phyloP scores from a whole-genome alignment of 35 echinoderm and acorn worm species.

The Ophioderma brevispina region DNA sequence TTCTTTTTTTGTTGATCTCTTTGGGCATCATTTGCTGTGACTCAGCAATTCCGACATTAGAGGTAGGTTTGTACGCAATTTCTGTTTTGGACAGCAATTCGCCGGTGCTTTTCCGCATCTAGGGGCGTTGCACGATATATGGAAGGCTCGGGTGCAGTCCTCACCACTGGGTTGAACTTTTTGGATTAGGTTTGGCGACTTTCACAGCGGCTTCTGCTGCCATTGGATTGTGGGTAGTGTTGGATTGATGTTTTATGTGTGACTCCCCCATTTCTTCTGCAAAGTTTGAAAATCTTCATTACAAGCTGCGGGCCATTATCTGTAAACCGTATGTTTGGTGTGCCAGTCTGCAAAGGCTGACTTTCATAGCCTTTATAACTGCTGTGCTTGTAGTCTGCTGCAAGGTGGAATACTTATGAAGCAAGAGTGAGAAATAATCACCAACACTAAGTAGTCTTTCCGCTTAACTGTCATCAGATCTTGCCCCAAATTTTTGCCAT shows the following conservation, averaged over 20 bases:
- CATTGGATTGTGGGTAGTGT: not conserved
- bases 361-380: not conserved
- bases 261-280: not conserved
- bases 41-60: no score
- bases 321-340: not conserved
- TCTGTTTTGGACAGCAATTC: no score
- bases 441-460: not conserved
- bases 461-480: not conserved
- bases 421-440: not conserved
- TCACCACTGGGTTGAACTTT: no score
- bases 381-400: not conserved
- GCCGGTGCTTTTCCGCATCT: no score
- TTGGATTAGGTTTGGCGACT: not conserved
- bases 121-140: no score
- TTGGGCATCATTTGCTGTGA: no score
- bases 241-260: not conserved
- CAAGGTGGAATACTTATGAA: not conserved
- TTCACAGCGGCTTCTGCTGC: not conserved
- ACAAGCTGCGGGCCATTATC: not conserved
- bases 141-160: no score
- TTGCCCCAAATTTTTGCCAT: not conserved
- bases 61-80: no score
- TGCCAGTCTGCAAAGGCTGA: not conserved
- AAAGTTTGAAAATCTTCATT: not conserved
- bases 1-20: no score